Conservation (phyloP, 2,888 invertebrate genomes). For the Operophtera brumata region DNA sequence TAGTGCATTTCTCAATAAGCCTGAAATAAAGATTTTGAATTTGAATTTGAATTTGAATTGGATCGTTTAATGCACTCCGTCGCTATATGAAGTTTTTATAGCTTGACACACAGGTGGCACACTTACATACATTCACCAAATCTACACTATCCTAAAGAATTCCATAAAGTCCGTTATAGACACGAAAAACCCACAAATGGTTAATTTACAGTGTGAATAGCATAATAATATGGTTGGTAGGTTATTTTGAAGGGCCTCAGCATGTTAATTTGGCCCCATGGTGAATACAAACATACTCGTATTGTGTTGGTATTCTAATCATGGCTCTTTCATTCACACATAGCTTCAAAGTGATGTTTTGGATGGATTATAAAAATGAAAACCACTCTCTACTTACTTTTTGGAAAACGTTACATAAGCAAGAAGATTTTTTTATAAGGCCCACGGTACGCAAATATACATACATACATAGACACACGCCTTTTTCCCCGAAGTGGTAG, state of each 20-base stretch:
- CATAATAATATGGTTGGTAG: constrained; percentile 16
- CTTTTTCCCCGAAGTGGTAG: no score
- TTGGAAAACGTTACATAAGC: no score
- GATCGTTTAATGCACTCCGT: no score
- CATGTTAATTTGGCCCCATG: constrained; percentile 14
- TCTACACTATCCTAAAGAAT: constrained; percentile 10
- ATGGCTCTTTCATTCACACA: constrained; percentile 26
- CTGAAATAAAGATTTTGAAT: no score
- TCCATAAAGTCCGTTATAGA: constrained; percentile 24
- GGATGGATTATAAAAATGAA: constrained; percentile 20
- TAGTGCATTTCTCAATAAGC: no score
- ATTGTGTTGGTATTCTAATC: constrained; percentile 22
- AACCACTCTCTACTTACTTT: not conserved
- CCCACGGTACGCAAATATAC: no score
- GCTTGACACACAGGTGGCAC: constrained; percentile 8
- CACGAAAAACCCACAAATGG: constrained; percentile 25
- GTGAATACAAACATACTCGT: constrained; percentile 23
- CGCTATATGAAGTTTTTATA: no score
- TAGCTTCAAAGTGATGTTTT: constrained; percentile 24
- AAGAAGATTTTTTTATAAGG: not conserved
- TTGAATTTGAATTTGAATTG: no score
- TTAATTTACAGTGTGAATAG: constrained; percentile 30
- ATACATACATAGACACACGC: no score
- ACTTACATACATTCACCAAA: constrained; percentile 14
- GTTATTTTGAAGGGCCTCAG: constrained; percentile 16